Base-by-base conservation (phyloP, 2,888 invertebrate species). In the Coenonympha arcania region DNA sequence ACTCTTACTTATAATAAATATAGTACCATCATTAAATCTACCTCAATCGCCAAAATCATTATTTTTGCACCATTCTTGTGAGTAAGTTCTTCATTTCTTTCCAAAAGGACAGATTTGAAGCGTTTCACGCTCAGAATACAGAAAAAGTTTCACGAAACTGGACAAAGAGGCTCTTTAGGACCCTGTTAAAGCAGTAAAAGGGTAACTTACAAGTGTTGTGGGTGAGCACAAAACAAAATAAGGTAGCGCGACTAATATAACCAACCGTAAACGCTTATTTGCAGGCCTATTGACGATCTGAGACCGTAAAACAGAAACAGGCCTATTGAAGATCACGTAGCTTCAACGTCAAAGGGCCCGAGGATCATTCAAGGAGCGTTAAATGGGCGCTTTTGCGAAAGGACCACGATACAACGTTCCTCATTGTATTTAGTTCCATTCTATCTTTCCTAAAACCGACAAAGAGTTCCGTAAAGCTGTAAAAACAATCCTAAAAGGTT, bases 381-480 rank as follows among this genome's bases (percentile, higher is more conserved):
- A 77, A 80, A 77, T 72, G 68, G 74, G 67, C 64, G 66, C 69
- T 65, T 65, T 63, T 62, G 62, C 61, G 60, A 60, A 63, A 61
- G 62, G 58, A 62, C 57, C 54, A 39, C 64, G 66, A 63, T 68
- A 69, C 62, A 69, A 68, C 65, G 64, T 66, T 62, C 34, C 26
- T 63, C 33, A 50, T 52, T 52, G 49, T 50, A 59, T 64, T 39
- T 42, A 43, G 43, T 58, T 61, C 57, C 66, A 71, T 74, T 71
- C 71, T 75, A 66, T 63, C 60, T 55, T 72, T 69, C 75, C 66
- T 67, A 66, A 73, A 74, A 73, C 77, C 81, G 82, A 85, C 85
- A 86, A 86, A 84, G 81, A 79, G 78, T 76, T 78, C 62, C 60
- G 60, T 68, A 73, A 81, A 80, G 83, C 82, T 86, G 85, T 84